phyloP scores from a whole-genome alignment of 1,140 invertebrate species.

The Magallana gigas region DNA sequence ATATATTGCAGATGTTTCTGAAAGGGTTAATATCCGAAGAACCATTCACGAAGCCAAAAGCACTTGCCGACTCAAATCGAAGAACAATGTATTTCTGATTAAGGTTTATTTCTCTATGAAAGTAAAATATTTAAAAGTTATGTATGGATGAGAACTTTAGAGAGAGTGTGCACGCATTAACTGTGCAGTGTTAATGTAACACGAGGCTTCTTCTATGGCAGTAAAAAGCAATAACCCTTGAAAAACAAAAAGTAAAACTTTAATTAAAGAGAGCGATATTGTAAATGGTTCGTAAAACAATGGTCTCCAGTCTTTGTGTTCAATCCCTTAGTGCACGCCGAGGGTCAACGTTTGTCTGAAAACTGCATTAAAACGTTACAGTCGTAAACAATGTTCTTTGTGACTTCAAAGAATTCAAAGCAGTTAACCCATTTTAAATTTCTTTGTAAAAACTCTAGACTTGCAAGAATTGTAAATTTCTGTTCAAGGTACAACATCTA shows the following conservation, averaged over 20 bases:
- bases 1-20: background rate
- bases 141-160: background rate
- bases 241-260: background rate
- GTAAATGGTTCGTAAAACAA: background rate
- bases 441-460: too few species aligned
- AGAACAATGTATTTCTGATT: background rate
- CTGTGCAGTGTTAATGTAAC: background rate
- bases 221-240: background rate
- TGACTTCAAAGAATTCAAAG: too few species aligned
- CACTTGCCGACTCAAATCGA: background rate
- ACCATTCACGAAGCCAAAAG: background rate
- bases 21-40: background rate
- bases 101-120: background rate
- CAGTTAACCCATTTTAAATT: too few species aligned
- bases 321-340: background rate
- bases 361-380: background rate
- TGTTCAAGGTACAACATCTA: background rate
- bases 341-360: background rate
- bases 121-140: background rate
- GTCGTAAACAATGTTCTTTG: too few species aligned
- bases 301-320: background rate
- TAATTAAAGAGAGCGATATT: background rate
- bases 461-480: background rate
- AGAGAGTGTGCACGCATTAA: conserved; percentile 11
- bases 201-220: background rate